Conservation (phyloP, 2,113 vertebrate species). For the Paradisaea rubra region DNA sequence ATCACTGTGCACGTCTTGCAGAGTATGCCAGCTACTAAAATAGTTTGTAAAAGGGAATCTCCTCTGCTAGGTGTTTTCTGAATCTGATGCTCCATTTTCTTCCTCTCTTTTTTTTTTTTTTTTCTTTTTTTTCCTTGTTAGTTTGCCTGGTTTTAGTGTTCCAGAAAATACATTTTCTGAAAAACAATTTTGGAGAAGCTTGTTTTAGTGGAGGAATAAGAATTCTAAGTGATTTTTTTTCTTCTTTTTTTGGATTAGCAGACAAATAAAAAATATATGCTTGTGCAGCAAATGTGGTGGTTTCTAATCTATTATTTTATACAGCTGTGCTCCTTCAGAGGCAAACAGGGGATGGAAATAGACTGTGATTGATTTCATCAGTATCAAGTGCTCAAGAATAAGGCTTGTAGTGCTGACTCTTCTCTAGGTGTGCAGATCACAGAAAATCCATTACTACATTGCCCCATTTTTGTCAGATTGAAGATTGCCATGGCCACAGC, state of each 20-base stretch:
- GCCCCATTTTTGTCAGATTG: constrained; percentile 27
- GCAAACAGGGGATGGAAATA: neutral
- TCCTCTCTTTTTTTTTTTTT: rapidly evolving
- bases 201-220: neutral
- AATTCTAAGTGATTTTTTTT: neutral
- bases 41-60: constrained; percentile 12
- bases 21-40: neutral
- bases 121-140: rapidly evolving
- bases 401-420: neutral
- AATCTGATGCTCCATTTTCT: neutral
- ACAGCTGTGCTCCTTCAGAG: neutral
- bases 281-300: neutral
- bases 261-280: neutral
- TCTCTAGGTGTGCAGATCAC: neutral
- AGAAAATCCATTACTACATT: neutral
- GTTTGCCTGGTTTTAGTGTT: neutral
- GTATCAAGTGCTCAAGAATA: neutral
- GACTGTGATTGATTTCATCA: neutral
- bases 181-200: neutral
- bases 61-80: neutral
- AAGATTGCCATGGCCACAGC: neutral
- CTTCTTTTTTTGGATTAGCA: neutral
- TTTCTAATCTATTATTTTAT: neutral
- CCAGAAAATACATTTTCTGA: neutral
- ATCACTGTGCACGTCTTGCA: neutral